phyloP scores from a whole-genome alignment of 2,797 vertebrate genomes.

The Muscicapa comitata region DNA sequence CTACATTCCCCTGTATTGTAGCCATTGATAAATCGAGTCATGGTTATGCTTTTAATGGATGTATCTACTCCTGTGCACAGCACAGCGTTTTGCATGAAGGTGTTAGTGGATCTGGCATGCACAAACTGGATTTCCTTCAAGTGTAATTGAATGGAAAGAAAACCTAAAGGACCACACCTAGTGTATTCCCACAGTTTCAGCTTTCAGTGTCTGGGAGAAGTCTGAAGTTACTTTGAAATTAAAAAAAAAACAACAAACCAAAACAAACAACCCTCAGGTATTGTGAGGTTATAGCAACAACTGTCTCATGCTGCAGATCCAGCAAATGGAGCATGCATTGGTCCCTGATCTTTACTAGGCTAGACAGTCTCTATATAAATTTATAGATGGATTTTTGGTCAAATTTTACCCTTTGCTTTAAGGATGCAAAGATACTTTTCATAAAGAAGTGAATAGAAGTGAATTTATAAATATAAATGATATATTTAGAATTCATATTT shows the following conservation, averaged over 20 bases:
- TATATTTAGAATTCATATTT: neutral
- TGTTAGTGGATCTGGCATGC: neutral
- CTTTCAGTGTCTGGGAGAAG: neutral
- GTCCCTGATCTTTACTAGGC: neutral
- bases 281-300: neutral
- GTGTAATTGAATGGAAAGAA: neutral
- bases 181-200: neutral
- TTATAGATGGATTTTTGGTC: neutral
- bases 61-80: neutral
- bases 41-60: neutral
- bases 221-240: neutral
- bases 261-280: too few species aligned
- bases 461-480: too few species aligned
- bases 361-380: neutral
- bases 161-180: neutral
- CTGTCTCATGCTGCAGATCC: neutral
- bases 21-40: neutral
- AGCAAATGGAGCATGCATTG: neutral
- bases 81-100: fast-evolving
- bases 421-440: neutral
- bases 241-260: neutral
- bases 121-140: neutral
- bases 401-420: neutral
- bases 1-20: neutral
- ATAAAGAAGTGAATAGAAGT: neutral